A percentile compares a stretch with the other conserved stretches of the same genome.
Evolutionary conservation across 2,888 invertebrate genomes (phyloP).

Genomic region (Lepidonotus clava): DNA sequence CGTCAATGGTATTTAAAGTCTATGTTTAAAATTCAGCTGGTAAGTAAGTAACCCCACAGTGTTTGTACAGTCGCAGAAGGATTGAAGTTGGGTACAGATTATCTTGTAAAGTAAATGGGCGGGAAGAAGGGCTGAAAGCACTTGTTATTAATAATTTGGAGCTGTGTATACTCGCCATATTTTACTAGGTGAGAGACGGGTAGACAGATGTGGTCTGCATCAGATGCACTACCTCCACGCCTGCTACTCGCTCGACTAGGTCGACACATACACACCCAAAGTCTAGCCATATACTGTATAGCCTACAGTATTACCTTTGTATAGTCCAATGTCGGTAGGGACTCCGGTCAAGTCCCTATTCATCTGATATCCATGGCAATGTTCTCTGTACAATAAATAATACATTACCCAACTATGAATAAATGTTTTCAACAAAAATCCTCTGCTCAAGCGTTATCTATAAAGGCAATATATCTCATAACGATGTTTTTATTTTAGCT

Average conservation of each 20-base stretch:
- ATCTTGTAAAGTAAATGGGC: not conserved
- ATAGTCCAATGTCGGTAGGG: constrained; percentile 46
- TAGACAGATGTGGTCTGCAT: constrained; percentile 48
- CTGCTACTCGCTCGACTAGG: constrained; percentile 54
- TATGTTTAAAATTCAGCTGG: no score
- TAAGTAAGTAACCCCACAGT: not conserved
- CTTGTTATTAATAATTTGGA: constrained; percentile 44
- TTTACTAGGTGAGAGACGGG: constrained; percentile 45
- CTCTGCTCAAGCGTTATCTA: not conserved
- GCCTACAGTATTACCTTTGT: constrained; percentile 54
- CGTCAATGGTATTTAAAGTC: no score
- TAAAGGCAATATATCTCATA: no score
- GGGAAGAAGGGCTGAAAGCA: constrained; percentile 25
- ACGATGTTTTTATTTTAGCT: no score
- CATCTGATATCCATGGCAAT: constrained; percentile 45
- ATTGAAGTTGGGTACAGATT: not conserved
- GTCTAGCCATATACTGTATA: constrained; percentile 52
- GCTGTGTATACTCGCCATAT: constrained; percentile 48
- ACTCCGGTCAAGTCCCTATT: constrained; percentile 40
- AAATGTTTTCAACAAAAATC: constrained; percentile 47
- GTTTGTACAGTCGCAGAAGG: constrained; percentile 34
- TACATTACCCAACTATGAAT: constrained; percentile 50
- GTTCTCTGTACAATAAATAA: constrained; percentile 51
- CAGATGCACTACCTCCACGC: constrained; percentile 51
- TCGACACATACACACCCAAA: constrained; percentile 46